These are phyloP conservation scores for Grus americana DNA, from an alignment of 2,113 vertebrate species.

Conservation along the genomic window DNA sequence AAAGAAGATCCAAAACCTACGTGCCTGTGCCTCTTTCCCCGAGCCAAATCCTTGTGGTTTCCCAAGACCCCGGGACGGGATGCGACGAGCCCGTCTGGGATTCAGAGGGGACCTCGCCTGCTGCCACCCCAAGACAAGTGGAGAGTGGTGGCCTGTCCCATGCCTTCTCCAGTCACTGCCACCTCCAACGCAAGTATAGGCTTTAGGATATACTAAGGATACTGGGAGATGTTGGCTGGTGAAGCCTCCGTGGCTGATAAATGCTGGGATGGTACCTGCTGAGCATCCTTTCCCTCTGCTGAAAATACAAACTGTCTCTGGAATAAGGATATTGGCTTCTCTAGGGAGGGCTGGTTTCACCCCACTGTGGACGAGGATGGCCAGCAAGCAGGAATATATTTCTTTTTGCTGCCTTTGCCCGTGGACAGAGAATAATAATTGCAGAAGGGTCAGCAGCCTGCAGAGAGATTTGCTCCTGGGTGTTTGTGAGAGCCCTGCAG, in stretches of 20 bases:
- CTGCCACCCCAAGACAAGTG: rapidly evolving
- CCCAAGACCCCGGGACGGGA: not conserved
- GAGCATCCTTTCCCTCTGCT: not conserved
- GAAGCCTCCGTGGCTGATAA: not conserved
- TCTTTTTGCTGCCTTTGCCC: not conserved
- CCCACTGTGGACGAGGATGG: not conserved
- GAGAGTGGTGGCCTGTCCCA: rapidly evolving
- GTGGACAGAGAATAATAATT: not conserved
- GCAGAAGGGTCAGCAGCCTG: not conserved
- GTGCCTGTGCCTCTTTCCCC: rapidly evolving
- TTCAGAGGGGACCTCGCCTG: rapidly evolving
- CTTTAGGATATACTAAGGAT: not conserved
- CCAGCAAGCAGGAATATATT: not conserved
- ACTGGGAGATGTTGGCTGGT: not conserved
- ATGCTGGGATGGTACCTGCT: not conserved
- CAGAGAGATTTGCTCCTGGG: not conserved
- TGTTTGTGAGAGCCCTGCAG: not conserved
- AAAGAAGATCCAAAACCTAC: not conserved
- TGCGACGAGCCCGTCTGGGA: rapidly evolving
- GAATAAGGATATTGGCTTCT: not conserved
- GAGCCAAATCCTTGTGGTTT: not conserved
- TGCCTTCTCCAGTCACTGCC: not conserved
- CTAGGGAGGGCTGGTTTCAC: not conserved
- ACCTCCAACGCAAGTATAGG: rapidly evolving
- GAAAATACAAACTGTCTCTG: not conserved